These are phyloP conservation scores for Plecotus auritus DNA, from an alignment of 2,113 vertebrate species.

Conservation along the genomic window DNA sequence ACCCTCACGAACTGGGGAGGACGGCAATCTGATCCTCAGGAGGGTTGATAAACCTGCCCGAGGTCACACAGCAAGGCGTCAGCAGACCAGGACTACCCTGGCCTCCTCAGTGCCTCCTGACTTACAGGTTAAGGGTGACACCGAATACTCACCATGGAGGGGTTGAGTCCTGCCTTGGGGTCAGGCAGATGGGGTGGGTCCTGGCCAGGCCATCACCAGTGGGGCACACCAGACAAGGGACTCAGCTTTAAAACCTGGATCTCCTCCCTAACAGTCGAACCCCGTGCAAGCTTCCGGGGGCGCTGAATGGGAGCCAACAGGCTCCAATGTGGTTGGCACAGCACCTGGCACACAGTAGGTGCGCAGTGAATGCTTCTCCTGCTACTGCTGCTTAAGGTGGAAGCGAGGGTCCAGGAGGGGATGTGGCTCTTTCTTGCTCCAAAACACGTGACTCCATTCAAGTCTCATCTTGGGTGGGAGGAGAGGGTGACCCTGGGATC, in stretches of 20 bases:
- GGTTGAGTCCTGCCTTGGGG: background rate
- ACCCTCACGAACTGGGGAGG: no score
- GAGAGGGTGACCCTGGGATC: rapidly evolving
- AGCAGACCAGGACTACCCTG: background rate
- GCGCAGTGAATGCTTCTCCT: background rate
- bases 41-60: background rate
- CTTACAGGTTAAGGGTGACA: no score
- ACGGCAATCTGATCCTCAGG: rapidly evolving
- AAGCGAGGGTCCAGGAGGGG: rapidly evolving
- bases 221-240: background rate
- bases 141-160: rapidly evolving
- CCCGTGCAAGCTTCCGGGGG: background rate
- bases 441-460: no score
- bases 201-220: no score
- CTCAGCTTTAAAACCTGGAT: background rate
- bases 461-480: rapidly evolving
- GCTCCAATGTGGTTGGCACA: background rate
- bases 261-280: background rate
- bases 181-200: background rate
- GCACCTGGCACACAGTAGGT: no score
- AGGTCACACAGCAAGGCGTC: background rate
- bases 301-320: background rate
- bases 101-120: background rate
- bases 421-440: background rate
- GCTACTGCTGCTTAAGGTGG: background rate